Base-by-base conservation (phyloP, 2,888 invertebrate genomes). In the Dendrolimus houi region DNA sequence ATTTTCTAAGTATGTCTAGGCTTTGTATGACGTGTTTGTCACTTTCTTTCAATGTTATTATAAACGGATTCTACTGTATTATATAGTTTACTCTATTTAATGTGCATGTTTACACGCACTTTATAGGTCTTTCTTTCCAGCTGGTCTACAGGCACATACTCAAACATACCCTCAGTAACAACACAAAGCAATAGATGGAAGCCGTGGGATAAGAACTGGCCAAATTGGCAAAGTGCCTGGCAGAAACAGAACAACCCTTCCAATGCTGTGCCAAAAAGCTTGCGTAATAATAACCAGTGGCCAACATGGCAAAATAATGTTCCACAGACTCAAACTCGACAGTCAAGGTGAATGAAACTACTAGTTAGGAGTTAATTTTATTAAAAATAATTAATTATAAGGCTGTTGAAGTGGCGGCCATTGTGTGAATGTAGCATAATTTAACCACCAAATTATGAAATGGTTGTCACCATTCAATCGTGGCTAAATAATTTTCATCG, bases 121-220 rank as follows among this genome's bases (percentile, higher is more conserved):
- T 29, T 3, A 29, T 29, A 29, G 29, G 3, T 29, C 53, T 13
- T 29, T 13, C 60, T 54, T 59, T 56, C 42, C 57, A 78, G 79
- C 42, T 72, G 72, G 74, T 9, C 9, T 3, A 47, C 9, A 2
- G 9, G 9, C 12, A 47, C 47, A 47, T 47, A 47, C 6, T 9
- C 47, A 47, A 47, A 47, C 47, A 47, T 2, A 12, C 47, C 47
- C 12, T 0, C 47, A 10, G 47, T 47, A 9, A 47, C 47, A 9
- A 47, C 47, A 9, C 47, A 47, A 47, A 47, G 47, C 47, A 47
- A 74, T 40, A 61, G 72, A 9, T 78, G 81, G 83, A 80, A 81
- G 61, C 78, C 77, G 0, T 80, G 80, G 75, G 72, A 83, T 59
- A 75, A 77, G 58, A 70, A 70, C 66, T 72, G 71, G 72, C 68